Conservation (phyloP, 2,113 vertebrate species). For the Scophthalmus maximus region DNA sequence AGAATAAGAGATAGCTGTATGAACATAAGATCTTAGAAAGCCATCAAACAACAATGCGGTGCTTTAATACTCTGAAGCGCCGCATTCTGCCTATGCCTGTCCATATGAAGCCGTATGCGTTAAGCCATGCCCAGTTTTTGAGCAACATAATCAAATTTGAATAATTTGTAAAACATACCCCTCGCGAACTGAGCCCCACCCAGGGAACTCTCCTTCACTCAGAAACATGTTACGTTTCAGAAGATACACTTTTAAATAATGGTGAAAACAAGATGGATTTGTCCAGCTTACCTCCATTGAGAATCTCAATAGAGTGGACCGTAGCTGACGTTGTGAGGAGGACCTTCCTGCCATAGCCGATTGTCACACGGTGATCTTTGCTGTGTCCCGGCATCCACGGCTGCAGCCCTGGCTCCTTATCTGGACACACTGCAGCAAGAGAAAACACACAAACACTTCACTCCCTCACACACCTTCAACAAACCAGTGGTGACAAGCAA, state of each 20-base stretch:
- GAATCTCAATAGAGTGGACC: conserved; percentile 91
- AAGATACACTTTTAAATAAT: background rate
- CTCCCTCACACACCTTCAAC: background rate
- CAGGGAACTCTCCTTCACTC: background rate
- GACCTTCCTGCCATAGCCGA: conserved; percentile 83
- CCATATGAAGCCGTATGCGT: no score
- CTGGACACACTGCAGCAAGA: conserved; percentile 85
- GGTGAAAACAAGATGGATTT: background rate
- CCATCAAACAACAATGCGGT: no score
- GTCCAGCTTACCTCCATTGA: conserved; percentile 86
- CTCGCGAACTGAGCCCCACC: no score
- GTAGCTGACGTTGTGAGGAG: conserved; percentile 91
- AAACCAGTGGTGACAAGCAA: no score
- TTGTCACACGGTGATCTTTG: conserved; percentile 80
- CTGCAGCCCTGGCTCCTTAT: conserved; percentile 87
- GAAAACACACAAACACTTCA: background rate
- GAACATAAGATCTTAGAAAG: no score
- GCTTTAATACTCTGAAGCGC: no score
- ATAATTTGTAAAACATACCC: no score
- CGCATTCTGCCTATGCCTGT: no score
- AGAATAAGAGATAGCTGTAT: no score
- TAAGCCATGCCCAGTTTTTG: no score
- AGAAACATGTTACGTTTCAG: background rate
- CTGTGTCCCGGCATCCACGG: conserved; percentile 91
- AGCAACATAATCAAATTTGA: no score